Conservation (phyloP, 2,888 invertebrate genomes). For the Lamellibrachia columna region DNA sequence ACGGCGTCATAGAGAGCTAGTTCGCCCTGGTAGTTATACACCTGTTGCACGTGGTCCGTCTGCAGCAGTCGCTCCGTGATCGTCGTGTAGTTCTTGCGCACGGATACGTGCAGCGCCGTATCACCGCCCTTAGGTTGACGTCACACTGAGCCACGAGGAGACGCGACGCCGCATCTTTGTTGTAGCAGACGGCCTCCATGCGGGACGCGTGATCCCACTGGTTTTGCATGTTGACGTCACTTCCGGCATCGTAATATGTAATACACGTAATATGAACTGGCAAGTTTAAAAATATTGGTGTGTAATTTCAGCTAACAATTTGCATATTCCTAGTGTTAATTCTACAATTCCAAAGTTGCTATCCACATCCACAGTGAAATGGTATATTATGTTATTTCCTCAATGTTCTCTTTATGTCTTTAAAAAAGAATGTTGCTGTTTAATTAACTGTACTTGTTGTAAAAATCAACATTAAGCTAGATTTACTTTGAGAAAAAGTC, state of each 20-base stretch:
- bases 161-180: slow-evolving; percentile 61
- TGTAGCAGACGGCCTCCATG: slow-evolving; percentile 65
- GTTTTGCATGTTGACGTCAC: slow-evolving; percentile 63
- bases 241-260: slow-evolving; percentile 50
- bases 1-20: slow-evolving; percentile 63
- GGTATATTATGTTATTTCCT: too few relatives aligned
- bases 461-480: too few relatives aligned
- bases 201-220: slow-evolving; percentile 65
- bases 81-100: slow-evolving; percentile 63
- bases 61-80: slow-evolving; percentile 58
- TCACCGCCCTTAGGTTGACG: slow-evolving; percentile 61
- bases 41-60: slow-evolving; percentile 60
- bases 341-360: too few relatives aligned
- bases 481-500: too few relatives aligned
- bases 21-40: slow-evolving; percentile 65
- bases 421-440: too few relatives aligned
- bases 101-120: slow-evolving; percentile 64
- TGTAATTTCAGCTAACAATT: too few relatives aligned
- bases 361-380: too few relatives aligned
- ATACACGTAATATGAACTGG: too few relatives aligned
- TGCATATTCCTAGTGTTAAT: too few relatives aligned
- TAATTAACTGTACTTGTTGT: too few relatives aligned
- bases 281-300: too few relatives aligned
- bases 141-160: slow-evolving; percentile 57
- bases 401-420: too few relatives aligned